Evolutionary conservation across 1,140 invertebrate species (phyloP).

Genomic region (Cydia strobilella): DNA sequence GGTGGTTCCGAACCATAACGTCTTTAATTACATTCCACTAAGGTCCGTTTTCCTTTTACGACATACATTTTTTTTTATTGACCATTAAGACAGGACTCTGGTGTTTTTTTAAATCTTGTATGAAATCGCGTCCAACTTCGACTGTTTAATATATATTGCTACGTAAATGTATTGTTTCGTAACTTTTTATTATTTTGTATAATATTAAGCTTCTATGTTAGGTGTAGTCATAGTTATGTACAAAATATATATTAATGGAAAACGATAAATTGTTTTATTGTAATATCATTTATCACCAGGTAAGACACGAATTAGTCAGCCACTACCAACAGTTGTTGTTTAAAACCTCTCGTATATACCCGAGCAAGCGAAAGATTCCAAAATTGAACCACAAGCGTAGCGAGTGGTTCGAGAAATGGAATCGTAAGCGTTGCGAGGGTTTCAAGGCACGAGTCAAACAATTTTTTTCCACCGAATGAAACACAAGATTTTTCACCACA

Average conservation of each 20-base stretch:
- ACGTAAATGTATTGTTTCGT: constrained; percentile 17
- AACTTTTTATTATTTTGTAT: constrained; percentile 30
- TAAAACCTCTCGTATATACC: too few species aligned
- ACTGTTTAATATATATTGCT: constrained; percentile 19
- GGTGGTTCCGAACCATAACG: too few species aligned
- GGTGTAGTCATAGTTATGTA: constrained; percentile 24
- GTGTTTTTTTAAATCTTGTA: neutral
- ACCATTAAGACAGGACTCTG: neutral
- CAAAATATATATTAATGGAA: constrained; percentile 28
- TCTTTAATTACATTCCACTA: neutral
- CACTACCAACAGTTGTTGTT: too few species aligned
- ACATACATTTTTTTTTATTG: neutral
- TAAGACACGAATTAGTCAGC: too few species aligned
- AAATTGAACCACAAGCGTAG: too few species aligned
- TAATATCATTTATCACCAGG: neutral
- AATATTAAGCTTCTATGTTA: constrained; percentile 30
- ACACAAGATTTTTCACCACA: too few species aligned
- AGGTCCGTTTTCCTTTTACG: neutral
- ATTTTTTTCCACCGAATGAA: too few species aligned
- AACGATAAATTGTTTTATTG: constrained; percentile 18
- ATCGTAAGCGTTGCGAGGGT: too few species aligned
- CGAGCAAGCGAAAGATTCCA: too few species aligned
- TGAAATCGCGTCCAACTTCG: constrained; percentile 30
- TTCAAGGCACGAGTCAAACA: too few species aligned
- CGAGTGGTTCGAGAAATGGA: too few species aligned